Evolutionary conservation across 2,888 invertebrate species (phyloP).

Genomic region (Sialis fuliginosa): DNA sequence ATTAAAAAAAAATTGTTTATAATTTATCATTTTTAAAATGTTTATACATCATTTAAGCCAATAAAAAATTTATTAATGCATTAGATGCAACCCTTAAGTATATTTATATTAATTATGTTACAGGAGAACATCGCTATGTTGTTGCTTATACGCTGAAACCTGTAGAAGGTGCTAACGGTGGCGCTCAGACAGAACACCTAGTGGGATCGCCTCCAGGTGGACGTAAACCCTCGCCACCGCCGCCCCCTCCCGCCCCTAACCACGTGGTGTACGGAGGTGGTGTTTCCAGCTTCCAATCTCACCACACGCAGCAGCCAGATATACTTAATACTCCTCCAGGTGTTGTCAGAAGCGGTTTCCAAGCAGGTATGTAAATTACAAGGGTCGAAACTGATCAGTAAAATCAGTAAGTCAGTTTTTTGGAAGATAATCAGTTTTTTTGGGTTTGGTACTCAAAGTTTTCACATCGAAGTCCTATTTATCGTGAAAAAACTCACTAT

Average conservation of each 20-base stretch:
- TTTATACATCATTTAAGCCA: background rate
- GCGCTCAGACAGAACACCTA: background rate
- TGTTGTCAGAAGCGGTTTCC: background rate
- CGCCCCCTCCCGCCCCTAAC: background rate
- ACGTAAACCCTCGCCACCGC: constrained; percentile 3
- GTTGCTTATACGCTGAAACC: constrained; percentile 73
- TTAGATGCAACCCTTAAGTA: background rate
- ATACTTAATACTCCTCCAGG: constrained; percentile 54
- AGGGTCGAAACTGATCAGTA: too few species aligned
- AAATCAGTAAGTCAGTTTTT: too few species aligned
- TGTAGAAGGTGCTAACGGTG: constrained; percentile 39
- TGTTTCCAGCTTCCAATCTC: constrained; percentile 14
- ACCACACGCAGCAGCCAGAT: constrained; percentile 46
- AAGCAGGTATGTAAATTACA: background rate
- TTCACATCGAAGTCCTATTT: too few species aligned
- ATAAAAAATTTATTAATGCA: background rate
- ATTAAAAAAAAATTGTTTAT: too few species aligned
- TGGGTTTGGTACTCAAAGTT: too few species aligned
- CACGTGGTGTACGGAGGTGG: constrained; percentile 13
- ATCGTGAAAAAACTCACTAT: too few species aligned
- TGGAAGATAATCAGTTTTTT: too few species aligned
- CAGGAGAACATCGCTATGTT: constrained; percentile 67
- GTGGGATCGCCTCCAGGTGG: background rate
- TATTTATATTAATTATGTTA: background rate
- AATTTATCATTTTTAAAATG: too few species aligned